Conservation (phyloP, 2,888 invertebrate species). For the Oscheius onirici region DNA sequence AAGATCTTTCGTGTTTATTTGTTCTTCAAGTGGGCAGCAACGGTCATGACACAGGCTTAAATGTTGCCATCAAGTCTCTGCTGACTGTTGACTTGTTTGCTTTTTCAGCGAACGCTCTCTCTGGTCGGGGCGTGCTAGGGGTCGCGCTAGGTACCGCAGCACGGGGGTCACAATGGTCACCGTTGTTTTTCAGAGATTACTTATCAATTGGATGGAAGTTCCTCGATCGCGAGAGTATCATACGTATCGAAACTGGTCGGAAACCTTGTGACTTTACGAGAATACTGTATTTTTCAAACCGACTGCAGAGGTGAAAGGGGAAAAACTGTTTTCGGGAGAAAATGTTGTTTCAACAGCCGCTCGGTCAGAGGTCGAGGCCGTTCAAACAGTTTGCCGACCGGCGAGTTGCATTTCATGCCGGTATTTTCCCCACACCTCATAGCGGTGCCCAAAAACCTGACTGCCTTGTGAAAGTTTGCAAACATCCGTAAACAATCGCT, state of each 20-base stretch:
- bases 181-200: background rate
- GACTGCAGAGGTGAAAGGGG: background rate
- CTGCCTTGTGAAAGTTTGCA: background rate
- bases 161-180: background rate
- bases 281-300: background rate
- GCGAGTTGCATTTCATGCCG: conserved; percentile 25
- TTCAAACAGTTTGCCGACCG: conserved; percentile 11
- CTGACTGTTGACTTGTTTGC: conserved; percentile 28
- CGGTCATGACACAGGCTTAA: background rate
- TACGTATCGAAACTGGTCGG: background rate
- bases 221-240: too few species aligned
- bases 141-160: background rate
- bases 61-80: conserved; percentile 26
- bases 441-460: background rate
- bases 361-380: conserved; percentile 17
- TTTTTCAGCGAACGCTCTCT: conserved; percentile 12
- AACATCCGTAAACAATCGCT: conserved; percentile 29
- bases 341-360: background rate
- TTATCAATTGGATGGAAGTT: background rate
- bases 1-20: conserved; percentile 17
- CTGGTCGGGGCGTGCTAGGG: too few species aligned
- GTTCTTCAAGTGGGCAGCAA: background rate
- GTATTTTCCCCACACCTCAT: background rate
- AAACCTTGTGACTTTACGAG: background rate
- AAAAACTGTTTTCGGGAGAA: background rate